A percentile compares a stretch with the other conserved stretches of the same genome.
Conservation (phyloP, 2,888 invertebrate species). For the Dexiosoma caninum region DNA sequence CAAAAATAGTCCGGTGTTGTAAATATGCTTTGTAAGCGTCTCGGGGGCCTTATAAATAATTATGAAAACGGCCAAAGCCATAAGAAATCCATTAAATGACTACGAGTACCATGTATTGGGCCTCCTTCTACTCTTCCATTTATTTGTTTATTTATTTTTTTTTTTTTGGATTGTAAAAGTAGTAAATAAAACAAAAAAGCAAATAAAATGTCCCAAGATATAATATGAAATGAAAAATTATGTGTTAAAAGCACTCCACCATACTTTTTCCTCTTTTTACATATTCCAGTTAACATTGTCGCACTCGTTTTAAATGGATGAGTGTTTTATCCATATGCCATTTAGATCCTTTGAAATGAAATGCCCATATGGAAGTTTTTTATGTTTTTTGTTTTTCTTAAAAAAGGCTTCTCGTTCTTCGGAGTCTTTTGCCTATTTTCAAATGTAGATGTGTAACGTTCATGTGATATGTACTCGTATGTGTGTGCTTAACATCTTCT, state of each 20-base stretch:
- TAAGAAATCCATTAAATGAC: conserved; percentile 2
- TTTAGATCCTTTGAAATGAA: conserved; percentile 3
- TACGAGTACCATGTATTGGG: conserved; percentile 27
- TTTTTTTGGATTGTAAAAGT: neutral
- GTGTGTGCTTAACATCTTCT: neutral
- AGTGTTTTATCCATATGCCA: conserved; percentile 29
- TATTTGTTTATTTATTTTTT: too few relatives aligned
- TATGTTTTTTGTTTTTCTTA: conserved; percentile 1
- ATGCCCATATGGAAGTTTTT: neutral
- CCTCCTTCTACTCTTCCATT: conserved; percentile 17
- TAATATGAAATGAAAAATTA: conserved; percentile 59
- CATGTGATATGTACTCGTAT: too few relatives aligned
- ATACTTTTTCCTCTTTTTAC: conserved; percentile 27
- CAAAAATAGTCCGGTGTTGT: neutral
- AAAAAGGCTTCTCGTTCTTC: conserved; percentile 12
- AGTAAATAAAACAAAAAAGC: neutral
- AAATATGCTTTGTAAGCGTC: conserved; percentile 39
- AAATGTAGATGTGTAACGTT: neutral
- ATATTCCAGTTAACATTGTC: neutral
- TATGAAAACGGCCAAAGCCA: conserved; percentile 35
- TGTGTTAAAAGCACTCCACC: conserved; percentile 54
- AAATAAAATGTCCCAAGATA: conserved; percentile 15
- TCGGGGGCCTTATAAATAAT: conserved; percentile 52
- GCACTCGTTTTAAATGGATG: conserved; percentile 5
- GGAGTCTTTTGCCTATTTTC: neutral